Conservation (phyloP, 2,888 invertebrate species). For the Saturnia pavonia region DNA sequence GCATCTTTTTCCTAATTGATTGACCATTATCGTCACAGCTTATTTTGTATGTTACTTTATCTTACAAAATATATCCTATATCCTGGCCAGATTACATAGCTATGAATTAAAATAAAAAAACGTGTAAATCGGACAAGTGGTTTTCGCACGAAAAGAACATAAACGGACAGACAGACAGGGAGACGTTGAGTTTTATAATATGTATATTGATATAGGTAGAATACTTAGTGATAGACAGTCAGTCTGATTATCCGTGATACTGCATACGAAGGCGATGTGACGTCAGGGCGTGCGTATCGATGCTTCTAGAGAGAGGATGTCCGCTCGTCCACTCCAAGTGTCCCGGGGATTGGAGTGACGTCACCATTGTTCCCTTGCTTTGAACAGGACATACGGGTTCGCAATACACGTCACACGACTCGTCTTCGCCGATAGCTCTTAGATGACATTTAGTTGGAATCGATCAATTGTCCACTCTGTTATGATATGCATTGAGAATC, state of each 20-base stretch:
- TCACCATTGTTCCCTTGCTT: slow-evolving; percentile 6
- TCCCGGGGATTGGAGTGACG: slow-evolving; percentile 11
- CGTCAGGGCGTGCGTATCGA: slow-evolving; percentile 4
- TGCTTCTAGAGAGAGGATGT: neutral
- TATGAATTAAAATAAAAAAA: no score
- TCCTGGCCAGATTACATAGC: no score
- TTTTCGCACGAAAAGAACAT: no score
- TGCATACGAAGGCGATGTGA: neutral
- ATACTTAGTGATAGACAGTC: neutral
- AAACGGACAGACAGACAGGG: no score
- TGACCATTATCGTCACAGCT: no score
- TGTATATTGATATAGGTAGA: no score
- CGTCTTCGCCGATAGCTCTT: slow-evolving; percentile 7
- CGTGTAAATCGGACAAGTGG: no score
- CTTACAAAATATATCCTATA: no score
- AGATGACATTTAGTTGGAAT: slow-evolving; percentile 13
- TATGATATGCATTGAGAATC: neutral
- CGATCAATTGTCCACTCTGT: slow-evolving; percentile 5
- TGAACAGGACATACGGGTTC: slow-evolving; percentile 1
- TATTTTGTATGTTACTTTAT: no score
- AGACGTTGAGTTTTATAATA: no score
- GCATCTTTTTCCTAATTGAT: no score
- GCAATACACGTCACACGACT: slow-evolving; percentile 14
- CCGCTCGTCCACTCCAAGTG: slow-evolving; percentile 11
- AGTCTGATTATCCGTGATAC: neutral